phyloP scores from a whole-genome alignment of 2,113 vertebrate species.

The Dendropsophus ebraccatus region DNA sequence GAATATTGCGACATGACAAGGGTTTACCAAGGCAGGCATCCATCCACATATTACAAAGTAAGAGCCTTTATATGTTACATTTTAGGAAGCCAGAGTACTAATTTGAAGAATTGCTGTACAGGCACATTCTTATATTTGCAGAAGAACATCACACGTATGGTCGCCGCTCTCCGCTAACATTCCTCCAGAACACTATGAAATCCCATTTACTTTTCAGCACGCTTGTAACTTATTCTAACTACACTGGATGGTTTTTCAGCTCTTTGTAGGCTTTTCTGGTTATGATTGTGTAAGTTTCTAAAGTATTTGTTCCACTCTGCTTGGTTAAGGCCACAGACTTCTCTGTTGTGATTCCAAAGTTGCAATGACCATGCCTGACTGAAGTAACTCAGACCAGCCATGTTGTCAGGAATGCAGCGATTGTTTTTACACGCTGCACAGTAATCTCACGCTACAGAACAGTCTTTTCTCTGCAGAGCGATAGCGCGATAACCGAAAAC shows the following conservation, averaged over 20 bases:
- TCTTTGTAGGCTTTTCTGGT: constrained; percentile 24
- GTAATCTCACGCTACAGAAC: constrained; percentile 22
- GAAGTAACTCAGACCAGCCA: constrained; percentile 9
- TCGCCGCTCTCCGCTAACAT: background rate
- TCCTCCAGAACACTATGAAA: constrained; percentile 3
- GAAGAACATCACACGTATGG: background rate
- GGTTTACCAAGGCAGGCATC: too few species aligned
- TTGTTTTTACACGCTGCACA: constrained; percentile 41
- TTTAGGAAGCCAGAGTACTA: too few species aligned
- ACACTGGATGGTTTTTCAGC: background rate
- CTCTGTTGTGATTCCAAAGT: constrained; percentile 39
- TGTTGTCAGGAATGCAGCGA: constrained; percentile 32
- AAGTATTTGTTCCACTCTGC: constrained; percentile 45
- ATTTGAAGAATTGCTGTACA: background rate
- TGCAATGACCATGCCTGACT: constrained; percentile 17
- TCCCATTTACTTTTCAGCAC: background rate
- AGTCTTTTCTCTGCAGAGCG: background rate
- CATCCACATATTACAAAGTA: too few species aligned
- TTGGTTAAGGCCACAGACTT: constrained; percentile 23
- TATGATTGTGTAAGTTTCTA: background rate
- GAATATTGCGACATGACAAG: too few species aligned
- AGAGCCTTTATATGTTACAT: too few species aligned
- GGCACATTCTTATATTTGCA: background rate
- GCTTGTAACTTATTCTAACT: background rate
- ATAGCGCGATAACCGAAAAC: background rate